Evolutionary conservation across 2,797 vertebrate species (phyloP), one percentile per base, ranked within the genome.

Genomic region (Oreochromis mossambicus): DNA sequence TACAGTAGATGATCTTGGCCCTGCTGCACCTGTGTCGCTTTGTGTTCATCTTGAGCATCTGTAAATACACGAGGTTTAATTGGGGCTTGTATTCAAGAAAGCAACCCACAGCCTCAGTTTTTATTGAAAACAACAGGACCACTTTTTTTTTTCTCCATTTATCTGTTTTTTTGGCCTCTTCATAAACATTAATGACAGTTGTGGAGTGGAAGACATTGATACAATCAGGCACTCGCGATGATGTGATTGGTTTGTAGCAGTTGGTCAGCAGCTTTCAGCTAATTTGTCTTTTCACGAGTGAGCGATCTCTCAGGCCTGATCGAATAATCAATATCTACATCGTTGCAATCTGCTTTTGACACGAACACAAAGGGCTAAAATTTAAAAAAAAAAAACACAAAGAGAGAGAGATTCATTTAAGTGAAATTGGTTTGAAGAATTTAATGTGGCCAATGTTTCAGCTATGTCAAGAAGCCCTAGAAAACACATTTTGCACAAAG

Each of bases 11-110:
- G 94, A 94, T 93, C 92, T 92, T 92, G 92, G 96, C 94, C 93
- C 94, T 95, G 93, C 94, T 96, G 95, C 95, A 96, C 95, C 95
- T 96, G 95, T 95, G 95, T 94, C 82, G 93, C 94, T 95, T 95
- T 94, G 94, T 95, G 92, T 89, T 93, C 80, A 79, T 89, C 89
- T 66, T 54, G 83, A 90, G 90, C 90, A 89, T 94, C 91, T 91
- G 90, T 91, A 90, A 93, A 94, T 90, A 91, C 91, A 89, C 75
- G 83, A 81, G 85, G 84, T 91, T 80, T 89, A 88, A 93, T 88
- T 92, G 90, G 91, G 88, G 87, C 61, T 52, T 52, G 70, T 82
- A 80, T 43, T 80, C 68, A 85, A 79, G 70, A 86, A 50, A 80
- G 54, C 85, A 78, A 82, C 61, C 58, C 73, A 79, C 79, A 81